Percentiles rank a stretch among this genome's conserved stretches.
phyloP scores from a whole-genome alignment of 1,140 invertebrate species.

The Pogonus chalceus region DNA sequence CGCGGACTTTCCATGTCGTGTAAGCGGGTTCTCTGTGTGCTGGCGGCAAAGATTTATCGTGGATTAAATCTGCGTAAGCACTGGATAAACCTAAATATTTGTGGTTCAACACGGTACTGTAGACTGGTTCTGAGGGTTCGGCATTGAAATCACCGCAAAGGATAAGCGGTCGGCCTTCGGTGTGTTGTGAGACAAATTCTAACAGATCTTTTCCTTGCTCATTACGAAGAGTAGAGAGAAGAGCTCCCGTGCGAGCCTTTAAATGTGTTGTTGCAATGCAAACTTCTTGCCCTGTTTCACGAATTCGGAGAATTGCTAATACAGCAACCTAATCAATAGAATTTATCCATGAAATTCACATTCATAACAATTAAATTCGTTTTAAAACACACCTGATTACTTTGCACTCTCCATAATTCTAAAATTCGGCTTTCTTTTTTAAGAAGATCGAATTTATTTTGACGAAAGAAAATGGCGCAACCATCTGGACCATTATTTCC shows the following conservation, averaged over 20 bases:
- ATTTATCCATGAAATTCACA: constrained; percentile 7
- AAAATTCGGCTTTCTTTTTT: constrained; percentile 49
- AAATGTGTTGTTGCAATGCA: constrained; percentile 65
- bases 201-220: constrained; percentile 67
- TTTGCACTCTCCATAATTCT: constrained; percentile 57
- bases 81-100: constrained; percentile 36
- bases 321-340: constrained; percentile 47
- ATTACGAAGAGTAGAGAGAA: constrained; percentile 58
- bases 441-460: constrained; percentile 50
- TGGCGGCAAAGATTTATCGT: constrained; percentile 20
- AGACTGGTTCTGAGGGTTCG: constrained; percentile 62
- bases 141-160: constrained; percentile 75
- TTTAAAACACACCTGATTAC: constrained; percentile 51
- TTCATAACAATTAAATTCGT: neutral
- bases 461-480: constrained; percentile 65
- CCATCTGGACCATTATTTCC: constrained; percentile 72
- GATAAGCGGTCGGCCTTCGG: constrained; percentile 46
- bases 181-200: constrained; percentile 45
- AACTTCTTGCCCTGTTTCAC: constrained; percentile 46
- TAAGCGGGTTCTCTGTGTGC: constrained; percentile 53
- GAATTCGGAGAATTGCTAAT: constrained; percentile 43
- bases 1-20: constrained; percentile 71
- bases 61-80: constrained; percentile 41
- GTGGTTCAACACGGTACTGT: constrained; percentile 45
- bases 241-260: constrained; percentile 60